Base-by-base conservation (phyloP, 2,113 vertebrate genomes). In the Enhydra lutris region DNA sequence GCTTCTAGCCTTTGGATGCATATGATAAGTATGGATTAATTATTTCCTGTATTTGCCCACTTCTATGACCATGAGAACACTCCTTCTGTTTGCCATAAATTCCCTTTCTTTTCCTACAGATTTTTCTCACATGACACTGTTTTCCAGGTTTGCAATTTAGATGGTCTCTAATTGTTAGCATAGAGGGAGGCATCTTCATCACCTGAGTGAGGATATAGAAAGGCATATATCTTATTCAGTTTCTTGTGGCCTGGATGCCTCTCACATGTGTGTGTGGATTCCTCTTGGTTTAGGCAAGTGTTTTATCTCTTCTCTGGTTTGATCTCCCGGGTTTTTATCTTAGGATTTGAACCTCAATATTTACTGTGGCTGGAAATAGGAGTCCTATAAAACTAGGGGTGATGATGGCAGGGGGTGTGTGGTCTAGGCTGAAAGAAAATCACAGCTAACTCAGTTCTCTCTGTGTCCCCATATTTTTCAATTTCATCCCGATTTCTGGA, bases 381-480 rank as follows among this genome's bases (percentile, higher is more conserved):
- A 26, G 15, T 65, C 42, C 7, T 91, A 4, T 83, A n/a, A 89
- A 71, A 15, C 10, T 59, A 52, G 14, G 57, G 5, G 4, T 69
- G n/a, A 34, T 20, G 23, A 17, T 47, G 47, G 14, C 3, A 13
- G 14, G 6, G 10, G 15, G 0, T 39, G 23, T 4, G n/a, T 20
- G n/a, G 42, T 69, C 17, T 29, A 61, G 52, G 34, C 21, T 61
- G 9, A 61, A 69, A 87, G 24, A 69, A 94, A 83, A 61, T 36
- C 79, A 42, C n/a, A 80, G 13, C 6, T 81, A 83, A 69, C 18
- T 73, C 55, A 65, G 9, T 59, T 88, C 2, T 69, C 11, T 79
- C 15, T 86, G 4, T 79, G 61, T 26, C 13, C 39, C 23, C 17
- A 29, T 29, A 45, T 18, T 63, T 45, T 81, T 2, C 18, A 11